These are phyloP conservation scores for Lithobates pipiens DNA, from an alignment of 2,797 vertebrate species.

Conservation along the genomic window DNA sequence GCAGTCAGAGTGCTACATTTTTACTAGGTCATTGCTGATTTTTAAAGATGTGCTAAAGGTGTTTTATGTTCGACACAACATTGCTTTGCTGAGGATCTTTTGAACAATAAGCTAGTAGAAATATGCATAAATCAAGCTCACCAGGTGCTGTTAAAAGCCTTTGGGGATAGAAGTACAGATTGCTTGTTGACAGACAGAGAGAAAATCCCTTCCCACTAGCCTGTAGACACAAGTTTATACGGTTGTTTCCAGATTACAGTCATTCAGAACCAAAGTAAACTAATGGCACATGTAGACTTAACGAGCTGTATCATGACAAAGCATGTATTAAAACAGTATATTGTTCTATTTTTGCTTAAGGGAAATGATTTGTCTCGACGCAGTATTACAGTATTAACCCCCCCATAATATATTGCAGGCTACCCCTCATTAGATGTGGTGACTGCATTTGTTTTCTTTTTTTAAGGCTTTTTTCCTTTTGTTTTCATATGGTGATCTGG, in stretches of 20 bases:
- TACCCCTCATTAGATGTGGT: too few species aligned
- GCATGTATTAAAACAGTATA: conserved; percentile 8
- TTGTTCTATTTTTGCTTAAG: background rate
- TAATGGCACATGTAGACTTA: conserved; percentile 33
- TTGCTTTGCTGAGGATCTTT: conserved; percentile 30
- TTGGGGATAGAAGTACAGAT: conserved; percentile 40
- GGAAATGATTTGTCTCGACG: conserved; percentile 1
- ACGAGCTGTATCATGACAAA: conserved; percentile 28
- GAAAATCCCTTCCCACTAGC: conserved; percentile 27
- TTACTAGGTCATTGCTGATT: too few species aligned
- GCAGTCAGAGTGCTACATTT: too few species aligned
- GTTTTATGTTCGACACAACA: background rate
- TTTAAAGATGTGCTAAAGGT: background rate
- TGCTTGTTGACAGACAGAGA: conserved; percentile 44
- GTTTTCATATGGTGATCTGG: too few species aligned
- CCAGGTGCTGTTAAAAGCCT: conserved; percentile 40
- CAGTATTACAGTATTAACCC: background rate
- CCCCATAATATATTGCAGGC: background rate
- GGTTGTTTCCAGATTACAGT: conserved; percentile 27
- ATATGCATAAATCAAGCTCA: conserved; percentile 14
- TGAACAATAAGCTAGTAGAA: background rate
- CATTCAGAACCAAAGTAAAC: conserved; percentile 19
- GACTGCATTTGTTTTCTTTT: too few species aligned
- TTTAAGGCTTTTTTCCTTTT: too few species aligned
- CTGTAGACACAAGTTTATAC: conserved; percentile 47